Base-by-base conservation (phyloP, 2,888 invertebrate genomes). In the Camptogramma bilineatum region DNA sequence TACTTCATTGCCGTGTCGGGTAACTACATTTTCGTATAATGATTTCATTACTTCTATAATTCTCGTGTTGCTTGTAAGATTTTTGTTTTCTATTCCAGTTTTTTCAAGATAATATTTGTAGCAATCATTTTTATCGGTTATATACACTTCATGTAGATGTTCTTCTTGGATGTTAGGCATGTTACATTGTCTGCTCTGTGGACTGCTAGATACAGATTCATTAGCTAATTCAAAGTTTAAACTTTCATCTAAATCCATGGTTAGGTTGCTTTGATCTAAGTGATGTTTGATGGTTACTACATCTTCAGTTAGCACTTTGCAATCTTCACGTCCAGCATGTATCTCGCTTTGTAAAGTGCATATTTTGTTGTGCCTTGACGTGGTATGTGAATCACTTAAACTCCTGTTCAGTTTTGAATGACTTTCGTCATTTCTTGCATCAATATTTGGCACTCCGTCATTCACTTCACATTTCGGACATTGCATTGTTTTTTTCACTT, bases 251-350 rank as follows among this genome's bases (percentile, higher is more conserved):
- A 91, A 78, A 52, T 90, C 88, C 84, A 87, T 84, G 1, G 89
- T 82, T 19, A 88, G 71, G 73, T 86, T 84, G 60, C 82, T 87
- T 34, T 81, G 80, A 47, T 91, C 88, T 42, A 91, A 80, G 67
- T 91, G 90, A 61, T 85, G 86, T 79, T 90, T 91, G n/a, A 93
- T 91, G 7, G 86, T 88, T 10, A 82, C 85, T 2, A 91, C 87
- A 73, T 90, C 88, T 76, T 91, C 87, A 55, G 87, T 87, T n/a
- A 92, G 75, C 71, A 83, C 86, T 64, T 85, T 86, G 66, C 91
- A 93, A 64, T 91, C 91, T 82, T 91, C 86, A 74, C 82, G 81
- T 4, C 91, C 87, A 2, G 90, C 92, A 51, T 86, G 79, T 48
- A 93, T 73, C 72, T 93, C 90, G 73, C 79, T 88, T 78, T 88